phyloP scores from a whole-genome alignment of 1,140 invertebrate species.

The Thaumatotibia leucotreta region DNA sequence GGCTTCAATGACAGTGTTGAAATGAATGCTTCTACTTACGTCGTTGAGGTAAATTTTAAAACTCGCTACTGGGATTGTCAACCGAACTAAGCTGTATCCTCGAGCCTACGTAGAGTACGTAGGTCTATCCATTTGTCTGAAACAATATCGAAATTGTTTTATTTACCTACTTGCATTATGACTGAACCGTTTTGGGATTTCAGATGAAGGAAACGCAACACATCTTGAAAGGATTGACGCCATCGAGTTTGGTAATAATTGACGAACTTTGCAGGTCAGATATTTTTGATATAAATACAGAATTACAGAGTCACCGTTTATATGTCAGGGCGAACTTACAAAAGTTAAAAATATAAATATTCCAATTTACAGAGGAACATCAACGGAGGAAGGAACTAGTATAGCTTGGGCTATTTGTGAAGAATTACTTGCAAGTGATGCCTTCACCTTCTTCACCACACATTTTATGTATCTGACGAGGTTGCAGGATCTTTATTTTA shows the following conservation, averaged over 20 bases:
- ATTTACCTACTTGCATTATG: no score
- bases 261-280: conserved; percentile 89
- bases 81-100: no score
- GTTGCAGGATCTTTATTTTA: conserved; percentile 84
- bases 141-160: background rate
- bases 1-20: conserved; percentile 90
- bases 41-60: conserved; percentile 83
- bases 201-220: conserved; percentile 91
- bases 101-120: no score
- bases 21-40: conserved; percentile 89
- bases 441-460: conserved; percentile 89
- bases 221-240: conserved; percentile 83
- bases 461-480: conserved; percentile 88
- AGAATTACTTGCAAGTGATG: conserved; percentile 80
- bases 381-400: conserved; percentile 88
- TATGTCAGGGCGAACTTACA: no score
- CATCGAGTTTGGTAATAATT: conserved; percentile 88
- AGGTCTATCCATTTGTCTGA: background rate
- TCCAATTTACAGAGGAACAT: conserved; percentile 79
- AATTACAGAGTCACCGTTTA: no score
- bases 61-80: background rate
- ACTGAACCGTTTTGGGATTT: no score
- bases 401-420: conserved; percentile 91
- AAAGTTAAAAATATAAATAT: no score
- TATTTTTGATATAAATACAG: conserved; percentile 15